A percentile compares a stretch with the other conserved stretches of the same genome.
These are phyloP conservation scores for Strix aluco DNA, from an alignment of 2,113 vertebrate species.

Conservation along the genomic window DNA sequence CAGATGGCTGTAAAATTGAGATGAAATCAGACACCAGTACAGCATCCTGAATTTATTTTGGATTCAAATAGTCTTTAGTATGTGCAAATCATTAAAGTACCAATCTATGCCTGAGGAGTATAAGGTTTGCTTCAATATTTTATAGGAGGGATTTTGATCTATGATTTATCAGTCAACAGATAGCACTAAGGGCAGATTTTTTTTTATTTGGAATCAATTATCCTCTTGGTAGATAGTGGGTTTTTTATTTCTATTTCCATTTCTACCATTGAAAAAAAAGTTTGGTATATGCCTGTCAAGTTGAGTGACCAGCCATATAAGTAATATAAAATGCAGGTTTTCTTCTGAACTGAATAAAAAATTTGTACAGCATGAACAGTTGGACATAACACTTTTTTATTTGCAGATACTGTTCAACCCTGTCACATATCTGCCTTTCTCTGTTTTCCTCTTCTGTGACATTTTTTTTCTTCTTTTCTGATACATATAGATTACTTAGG, in stretches of 20 bases:
- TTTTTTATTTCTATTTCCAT: constrained; percentile 26
- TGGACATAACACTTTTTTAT: background rate
- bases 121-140: constrained; percentile 73
- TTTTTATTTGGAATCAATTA: constrained; percentile 68
- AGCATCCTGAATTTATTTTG: constrained; percentile 61
- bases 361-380: background rate
- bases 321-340: constrained; percentile 17
- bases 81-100: constrained; percentile 65
- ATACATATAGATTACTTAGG: background rate
- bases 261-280: constrained; percentile 3
- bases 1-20: constrained; percentile 30
- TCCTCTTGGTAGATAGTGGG: background rate
- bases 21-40: constrained; percentile 37
- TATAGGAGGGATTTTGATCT: constrained; percentile 75
- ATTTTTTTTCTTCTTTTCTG: background rate
- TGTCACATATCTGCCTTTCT: background rate
- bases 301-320: constrained; percentile 41
- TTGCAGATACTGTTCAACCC: background rate
- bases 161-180: constrained; percentile 76
- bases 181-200: constrained; percentile 26
- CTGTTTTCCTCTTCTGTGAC: background rate
- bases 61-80: constrained; percentile 64
- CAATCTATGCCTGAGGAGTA: constrained; percentile 35
- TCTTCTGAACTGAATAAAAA: constrained; percentile 26
- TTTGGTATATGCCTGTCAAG: constrained; percentile 31